These are phyloP conservation scores for Tetragnatha versicolor DNA, from an alignment of 1,140 invertebrate genomes.

Conservation along the genomic window DNA sequence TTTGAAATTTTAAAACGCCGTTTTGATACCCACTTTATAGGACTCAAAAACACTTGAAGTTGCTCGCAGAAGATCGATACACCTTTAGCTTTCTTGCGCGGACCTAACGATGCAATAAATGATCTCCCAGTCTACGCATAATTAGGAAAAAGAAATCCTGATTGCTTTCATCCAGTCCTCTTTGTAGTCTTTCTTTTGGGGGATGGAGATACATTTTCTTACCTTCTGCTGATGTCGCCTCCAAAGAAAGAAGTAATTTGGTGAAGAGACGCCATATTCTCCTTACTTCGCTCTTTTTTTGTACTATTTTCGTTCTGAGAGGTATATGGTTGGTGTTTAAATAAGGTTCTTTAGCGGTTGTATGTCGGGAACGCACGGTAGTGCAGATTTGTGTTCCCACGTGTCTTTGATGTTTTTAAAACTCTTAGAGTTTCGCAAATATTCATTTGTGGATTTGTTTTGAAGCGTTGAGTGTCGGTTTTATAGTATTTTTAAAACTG, in stretches of 20 bases:
- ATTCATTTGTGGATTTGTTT: too few species aligned
- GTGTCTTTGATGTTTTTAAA: too few species aligned
- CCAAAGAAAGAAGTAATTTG: too few species aligned
- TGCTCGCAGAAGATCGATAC: neutral
- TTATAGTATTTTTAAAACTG: too few species aligned
- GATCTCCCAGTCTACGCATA: neutral
- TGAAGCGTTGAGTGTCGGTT: too few species aligned
- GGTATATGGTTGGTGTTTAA: too few species aligned
- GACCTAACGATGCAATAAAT: slow-evolving; percentile 21
- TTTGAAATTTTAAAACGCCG: neutral
- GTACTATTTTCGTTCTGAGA: neutral
- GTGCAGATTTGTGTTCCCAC: too few species aligned
- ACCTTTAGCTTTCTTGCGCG: neutral
- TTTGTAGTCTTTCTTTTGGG: neutral
- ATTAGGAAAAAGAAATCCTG: neutral
- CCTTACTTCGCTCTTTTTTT: too few species aligned
- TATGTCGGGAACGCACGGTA: too few species aligned
- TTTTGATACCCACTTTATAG: neutral
- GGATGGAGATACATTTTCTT: neutral
- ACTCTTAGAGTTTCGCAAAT: too few species aligned
- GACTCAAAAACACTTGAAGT: neutral
- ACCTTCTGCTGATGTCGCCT: neutral
- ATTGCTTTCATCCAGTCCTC: neutral
- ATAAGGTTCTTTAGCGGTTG: too few species aligned
- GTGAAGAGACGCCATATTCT: too few species aligned